Percentiles rank a stretch among this genome's conserved stretches.
Conservation (phyloP, 1,140 invertebrate genomes). For the Chironomus striatipennis region DNA sequence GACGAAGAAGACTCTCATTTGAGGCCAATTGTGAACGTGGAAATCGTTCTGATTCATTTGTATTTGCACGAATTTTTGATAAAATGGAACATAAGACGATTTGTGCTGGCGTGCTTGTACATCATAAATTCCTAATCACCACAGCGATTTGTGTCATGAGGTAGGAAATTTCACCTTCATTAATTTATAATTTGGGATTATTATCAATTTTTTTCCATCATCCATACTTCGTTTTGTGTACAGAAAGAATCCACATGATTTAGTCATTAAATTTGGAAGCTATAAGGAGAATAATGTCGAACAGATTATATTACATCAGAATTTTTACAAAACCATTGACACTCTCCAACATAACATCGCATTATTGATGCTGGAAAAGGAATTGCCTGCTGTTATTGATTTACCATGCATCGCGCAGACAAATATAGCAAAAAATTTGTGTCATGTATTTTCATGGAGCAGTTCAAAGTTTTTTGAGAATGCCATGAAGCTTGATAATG, state of each 20-base stretch:
- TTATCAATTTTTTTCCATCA: not conserved
- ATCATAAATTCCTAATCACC: conserved; percentile 17
- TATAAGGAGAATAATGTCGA: not conserved
- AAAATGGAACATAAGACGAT: not conserved
- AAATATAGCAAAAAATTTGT: not conserved
- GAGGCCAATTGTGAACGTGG: not conserved
- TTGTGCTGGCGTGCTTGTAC: not conserved
- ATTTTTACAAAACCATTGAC: conserved; percentile 1
- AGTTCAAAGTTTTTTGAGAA: not conserved
- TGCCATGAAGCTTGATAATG: conserved; percentile 18
- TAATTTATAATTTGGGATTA: too few relatives aligned
- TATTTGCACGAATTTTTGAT: conserved; percentile 12
- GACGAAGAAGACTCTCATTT: not conserved
- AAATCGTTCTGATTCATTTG: not conserved
- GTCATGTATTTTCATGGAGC: conserved; percentile 14
- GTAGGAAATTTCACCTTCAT: not conserved
- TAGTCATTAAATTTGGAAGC: conserved; percentile 4
- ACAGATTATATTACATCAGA: not conserved
- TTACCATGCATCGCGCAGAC: not conserved
- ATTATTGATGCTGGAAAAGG: not conserved
- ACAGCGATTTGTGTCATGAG: not conserved
- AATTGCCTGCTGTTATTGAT: not conserved
- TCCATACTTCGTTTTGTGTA: not conserved
- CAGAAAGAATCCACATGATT: not conserved
- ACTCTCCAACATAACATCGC: conserved; percentile 9